Conservation (phyloP, 2,888 invertebrate species). For the Platycheirus albimanus region DNA sequence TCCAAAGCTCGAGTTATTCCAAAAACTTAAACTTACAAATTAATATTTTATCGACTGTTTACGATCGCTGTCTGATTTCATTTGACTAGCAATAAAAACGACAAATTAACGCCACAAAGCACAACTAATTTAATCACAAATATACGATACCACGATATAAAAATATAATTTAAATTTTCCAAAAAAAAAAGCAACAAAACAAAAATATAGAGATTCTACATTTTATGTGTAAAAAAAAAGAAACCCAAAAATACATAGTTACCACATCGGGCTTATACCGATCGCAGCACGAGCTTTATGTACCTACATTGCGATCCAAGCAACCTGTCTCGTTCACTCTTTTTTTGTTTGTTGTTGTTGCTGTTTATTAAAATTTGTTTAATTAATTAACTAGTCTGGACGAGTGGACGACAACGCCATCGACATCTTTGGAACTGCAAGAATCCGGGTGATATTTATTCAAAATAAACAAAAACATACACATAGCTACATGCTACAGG, state of each 20-base stretch:
- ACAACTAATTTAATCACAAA: constrained; percentile 48
- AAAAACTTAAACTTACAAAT: constrained; percentile 29
- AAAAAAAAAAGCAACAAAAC: constrained; percentile 21
- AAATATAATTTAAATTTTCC: constrained; percentile 24
- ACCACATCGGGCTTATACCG: constrained; percentile 30
- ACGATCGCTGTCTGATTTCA: constrained; percentile 47
- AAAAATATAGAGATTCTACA: constrained; percentile 1
- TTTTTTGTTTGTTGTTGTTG: constrained; percentile 19
- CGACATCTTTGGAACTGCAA: constrained; percentile 25
- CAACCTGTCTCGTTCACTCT: constrained; percentile 31
- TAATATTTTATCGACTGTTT: constrained; percentile 46
- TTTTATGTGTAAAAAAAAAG: background rate
- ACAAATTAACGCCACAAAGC: constrained; percentile 35
- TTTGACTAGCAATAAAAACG: constrained; percentile 42
- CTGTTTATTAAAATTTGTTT: constrained; percentile 29
- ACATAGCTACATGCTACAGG: too few relatives aligned
- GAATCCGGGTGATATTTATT: constrained; percentile 44
- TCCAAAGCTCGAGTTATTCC: background rate
- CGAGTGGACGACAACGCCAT: too few relatives aligned
- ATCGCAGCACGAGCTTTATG: constrained; percentile 37
- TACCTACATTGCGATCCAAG: background rate
- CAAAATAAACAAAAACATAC: background rate
- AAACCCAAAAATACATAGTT: constrained; percentile 26
- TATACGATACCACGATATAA: background rate
- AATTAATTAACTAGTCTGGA: constrained; percentile 60